phyloP scores from a whole-genome alignment of 2,113 vertebrate genomes.

The Climacteris rufus region DNA sequence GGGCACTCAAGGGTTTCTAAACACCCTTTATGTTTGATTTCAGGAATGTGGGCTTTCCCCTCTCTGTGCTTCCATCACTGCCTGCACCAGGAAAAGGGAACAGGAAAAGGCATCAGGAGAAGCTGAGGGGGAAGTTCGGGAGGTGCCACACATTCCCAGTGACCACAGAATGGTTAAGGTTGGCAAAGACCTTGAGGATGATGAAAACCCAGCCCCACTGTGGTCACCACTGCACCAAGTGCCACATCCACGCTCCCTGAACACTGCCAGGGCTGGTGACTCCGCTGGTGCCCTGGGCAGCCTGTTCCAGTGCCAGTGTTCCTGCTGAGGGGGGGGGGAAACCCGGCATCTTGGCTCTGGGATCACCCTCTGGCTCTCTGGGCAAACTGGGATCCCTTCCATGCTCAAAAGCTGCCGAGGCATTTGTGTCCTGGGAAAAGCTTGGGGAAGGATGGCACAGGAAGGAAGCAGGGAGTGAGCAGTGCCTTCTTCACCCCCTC shows the following conservation, averaged over 20 bases:
- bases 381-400: background rate
- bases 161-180: fast-evolving
- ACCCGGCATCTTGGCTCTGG: no score
- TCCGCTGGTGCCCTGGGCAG: background rate
- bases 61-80: fast-evolving
- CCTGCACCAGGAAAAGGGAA: background rate
- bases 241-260: background rate
- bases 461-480: background rate
- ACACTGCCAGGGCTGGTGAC: background rate
- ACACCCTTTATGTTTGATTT: fast-evolving
- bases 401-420: background rate
- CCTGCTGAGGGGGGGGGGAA: background rate
- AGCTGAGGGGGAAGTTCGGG: background rate
- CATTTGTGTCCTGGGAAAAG: background rate
- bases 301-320: background rate
- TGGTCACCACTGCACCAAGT: background rate
- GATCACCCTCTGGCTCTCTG: no score
- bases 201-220: background rate
- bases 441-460: background rate
- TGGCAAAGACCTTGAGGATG: background rate
- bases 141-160: background rate
- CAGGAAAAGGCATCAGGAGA: background rate
- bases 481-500: background rate
- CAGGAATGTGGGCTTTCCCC: background rate
- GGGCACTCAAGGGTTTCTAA: background rate